A percentile compares a stretch with the other conserved stretches of the same genome.
Evolutionary conservation across 2,888 invertebrate species (phyloP).

Genomic region (Incurvaria masculella): DNA sequence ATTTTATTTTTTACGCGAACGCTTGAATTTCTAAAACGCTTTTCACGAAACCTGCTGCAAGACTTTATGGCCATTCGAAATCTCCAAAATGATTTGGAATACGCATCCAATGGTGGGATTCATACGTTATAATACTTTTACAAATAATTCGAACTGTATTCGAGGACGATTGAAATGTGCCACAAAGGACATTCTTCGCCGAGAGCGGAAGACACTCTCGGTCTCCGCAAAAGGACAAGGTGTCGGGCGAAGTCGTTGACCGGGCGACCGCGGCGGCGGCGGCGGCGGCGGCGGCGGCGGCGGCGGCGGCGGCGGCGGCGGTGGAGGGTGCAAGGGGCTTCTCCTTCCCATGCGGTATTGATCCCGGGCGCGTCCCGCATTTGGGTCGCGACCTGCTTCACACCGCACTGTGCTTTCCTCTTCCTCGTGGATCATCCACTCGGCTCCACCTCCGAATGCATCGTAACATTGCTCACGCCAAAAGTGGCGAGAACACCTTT

Average conservation of each 20-base stretch:
- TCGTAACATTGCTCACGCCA: too few relatives aligned
- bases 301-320: slow-evolving; percentile 12
- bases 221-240: too few relatives aligned
- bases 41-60: too few relatives aligned
- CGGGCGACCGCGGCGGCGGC: slow-evolving; percentile 14
- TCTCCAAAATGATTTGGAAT: slow-evolving; percentile 9
- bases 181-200: slow-evolving; percentile 19
- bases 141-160: background rate
- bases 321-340: slow-evolving; percentile 8
- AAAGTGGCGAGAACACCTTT: too few relatives aligned
- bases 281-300: slow-evolving; percentile 12
- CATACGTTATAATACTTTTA: background rate
- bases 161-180: slow-evolving; percentile 7
- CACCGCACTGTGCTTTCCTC: slow-evolving; percentile 35
- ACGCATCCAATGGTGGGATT: slow-evolving; percentile 5
- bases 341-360: slow-evolving; percentile 36
- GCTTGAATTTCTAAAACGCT: too few relatives aligned
- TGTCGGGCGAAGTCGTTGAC: slow-evolving; percentile 12
- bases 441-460: too few relatives aligned
- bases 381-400: slow-evolving; percentile 41
- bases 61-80: slow-evolving; percentile 8
- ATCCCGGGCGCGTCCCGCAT: slow-evolving; percentile 31
- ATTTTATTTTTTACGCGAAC: too few relatives aligned
- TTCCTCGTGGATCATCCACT: too few relatives aligned
- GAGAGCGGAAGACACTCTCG: slow-evolving; percentile 19